Base-by-base conservation (phyloP, 1,140 invertebrate species). In the Scaptomyza pallida region DNA sequence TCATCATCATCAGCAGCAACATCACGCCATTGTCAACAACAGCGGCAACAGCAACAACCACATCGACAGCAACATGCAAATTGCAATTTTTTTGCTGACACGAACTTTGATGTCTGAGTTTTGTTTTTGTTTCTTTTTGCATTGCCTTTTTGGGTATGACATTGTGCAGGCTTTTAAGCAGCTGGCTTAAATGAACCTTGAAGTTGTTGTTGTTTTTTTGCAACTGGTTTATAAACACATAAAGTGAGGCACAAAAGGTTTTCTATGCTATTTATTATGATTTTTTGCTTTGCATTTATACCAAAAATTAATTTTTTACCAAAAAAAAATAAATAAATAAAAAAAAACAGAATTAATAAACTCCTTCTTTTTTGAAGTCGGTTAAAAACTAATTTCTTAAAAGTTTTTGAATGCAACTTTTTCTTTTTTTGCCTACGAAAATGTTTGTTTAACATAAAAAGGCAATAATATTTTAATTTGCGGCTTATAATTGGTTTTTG, bases 41-140 rank as follows among this genome's bases (percentile, higher is more conserved):
- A 59, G 13, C 9, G 5, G 16, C 16, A 19, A 3, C 26, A 16
- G 13, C 30, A 23, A n/a, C 19, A 54, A 19, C 16, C 6, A 10
- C 37, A 41, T 1, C 40, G 13, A 2, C 15, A 12, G 33, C 23
- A 44, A 60, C 75, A 75, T 75, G 72, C 61, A 77, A 77, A 77
- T 77, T 60, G 50, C 19, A 30, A 21, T 68, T 68, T 56, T 52
- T 26, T 2, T 1, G 0, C 12, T 17, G 12, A 47, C 26, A 30
- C 19, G 47, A 54, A 33, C 16, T 54, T 62, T 48, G 19, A 40
- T 41, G 33, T 6, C n/a, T 43, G 41, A 26, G 23, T 26, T 26
- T 26, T 16, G 3, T 15, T 35, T 30, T 52, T 47, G 23, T 26
- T 26, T 26, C 2, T 23, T 19, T 30, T 59, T 30, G 37, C 12